These are phyloP conservation scores for Drosophila jambulina DNA, from an alignment of 1,140 invertebrate genomes.

Conservation along the genomic window DNA sequence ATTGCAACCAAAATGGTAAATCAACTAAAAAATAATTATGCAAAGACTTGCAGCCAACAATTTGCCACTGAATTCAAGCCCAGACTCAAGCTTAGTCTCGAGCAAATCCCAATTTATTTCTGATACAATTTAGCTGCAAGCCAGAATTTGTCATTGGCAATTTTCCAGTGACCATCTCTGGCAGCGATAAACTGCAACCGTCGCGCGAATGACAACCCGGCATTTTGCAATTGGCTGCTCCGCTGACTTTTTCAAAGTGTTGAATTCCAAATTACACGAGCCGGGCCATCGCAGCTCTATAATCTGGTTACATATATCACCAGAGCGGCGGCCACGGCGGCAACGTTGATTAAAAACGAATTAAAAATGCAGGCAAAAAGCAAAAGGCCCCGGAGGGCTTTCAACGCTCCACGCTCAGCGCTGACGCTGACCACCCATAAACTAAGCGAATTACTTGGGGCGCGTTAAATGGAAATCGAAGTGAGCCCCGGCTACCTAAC, in stretches of 20 bases:
- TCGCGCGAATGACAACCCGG: constrained; percentile 60
- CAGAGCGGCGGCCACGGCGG: constrained; percentile 25
- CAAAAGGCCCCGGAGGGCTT: constrained; percentile 67
- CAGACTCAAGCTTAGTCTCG: constrained; percentile 2
- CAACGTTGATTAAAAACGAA: constrained; percentile 78
- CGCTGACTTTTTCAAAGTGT: constrained; percentile 61
- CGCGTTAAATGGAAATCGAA: constrained; percentile 78
- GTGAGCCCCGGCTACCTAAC: constrained; percentile 7
- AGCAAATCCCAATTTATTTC: constrained; percentile 39
- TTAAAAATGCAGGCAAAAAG: constrained; percentile 71
- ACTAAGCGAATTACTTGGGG: constrained; percentile 68
- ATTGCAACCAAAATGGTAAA: background rate
- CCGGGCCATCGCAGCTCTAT: constrained; percentile 59
- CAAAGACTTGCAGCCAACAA: background rate
- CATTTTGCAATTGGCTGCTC: constrained; percentile 65
- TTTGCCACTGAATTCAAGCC: constrained; percentile 9
- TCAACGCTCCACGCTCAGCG: constrained; percentile 62
- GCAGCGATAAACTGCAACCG: constrained; percentile 55
- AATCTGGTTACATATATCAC: constrained; percentile 79
- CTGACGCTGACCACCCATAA: constrained; percentile 73
- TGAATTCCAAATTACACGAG: constrained; percentile 78
- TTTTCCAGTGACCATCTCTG: constrained; percentile 53
- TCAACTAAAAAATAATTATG: constrained; percentile 1
- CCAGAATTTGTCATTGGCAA: constrained; percentile 49
- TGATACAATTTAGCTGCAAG: constrained; percentile 37